Conservation (phyloP, 2,888 invertebrate species). For the Harpagoxenus sublaevis region DNA sequence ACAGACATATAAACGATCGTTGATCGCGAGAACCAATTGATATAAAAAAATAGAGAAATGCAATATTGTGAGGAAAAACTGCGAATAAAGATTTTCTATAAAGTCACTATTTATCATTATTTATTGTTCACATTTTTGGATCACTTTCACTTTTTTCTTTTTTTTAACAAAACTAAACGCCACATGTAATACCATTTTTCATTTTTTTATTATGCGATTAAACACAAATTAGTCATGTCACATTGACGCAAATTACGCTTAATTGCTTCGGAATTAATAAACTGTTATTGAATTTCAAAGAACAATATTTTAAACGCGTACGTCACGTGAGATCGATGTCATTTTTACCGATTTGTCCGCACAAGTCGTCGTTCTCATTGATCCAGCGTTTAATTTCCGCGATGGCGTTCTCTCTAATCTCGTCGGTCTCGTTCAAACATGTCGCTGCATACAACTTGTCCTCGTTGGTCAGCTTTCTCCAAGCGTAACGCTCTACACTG, state of each 20-base stretch:
- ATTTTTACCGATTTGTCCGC: constrained; percentile 82
- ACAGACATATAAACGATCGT: no score
- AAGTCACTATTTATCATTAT: no score
- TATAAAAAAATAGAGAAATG: no score
- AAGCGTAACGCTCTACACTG: neutral
- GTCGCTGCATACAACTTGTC: constrained; percentile 80
- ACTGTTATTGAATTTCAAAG: neutral
- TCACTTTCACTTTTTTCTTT: no score
- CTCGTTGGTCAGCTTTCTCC: constrained; percentile 64
- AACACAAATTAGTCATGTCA: neutral
- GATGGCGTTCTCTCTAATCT: constrained; percentile 80
- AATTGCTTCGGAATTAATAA: neutral
- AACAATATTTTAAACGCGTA: neutral
- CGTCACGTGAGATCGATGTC: neutral
- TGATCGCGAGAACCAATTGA: no score
- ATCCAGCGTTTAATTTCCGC: constrained; percentile 84
- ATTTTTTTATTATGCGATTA: no score
- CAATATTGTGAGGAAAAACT: no score
- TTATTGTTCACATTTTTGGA: no score
- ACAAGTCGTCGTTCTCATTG: constrained; percentile 75
- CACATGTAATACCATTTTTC: no score
- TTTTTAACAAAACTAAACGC: no score
- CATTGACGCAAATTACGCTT: neutral
- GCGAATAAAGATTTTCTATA: no score
- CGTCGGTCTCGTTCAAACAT: constrained; percentile 83